Conservation (phyloP, 2,888 invertebrate species). For the Schizaphis graminum region DNA sequence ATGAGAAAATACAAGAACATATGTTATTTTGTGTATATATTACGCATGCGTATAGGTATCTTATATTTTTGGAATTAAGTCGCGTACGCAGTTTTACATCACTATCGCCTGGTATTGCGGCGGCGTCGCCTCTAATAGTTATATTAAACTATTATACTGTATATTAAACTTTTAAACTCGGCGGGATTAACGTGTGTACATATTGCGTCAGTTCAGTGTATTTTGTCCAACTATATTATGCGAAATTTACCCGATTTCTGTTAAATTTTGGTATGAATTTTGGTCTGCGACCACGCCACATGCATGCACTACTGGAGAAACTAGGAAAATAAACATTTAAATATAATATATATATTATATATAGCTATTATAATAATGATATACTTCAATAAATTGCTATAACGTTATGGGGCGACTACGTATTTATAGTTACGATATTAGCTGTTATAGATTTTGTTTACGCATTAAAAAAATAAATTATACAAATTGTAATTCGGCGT, state of each 20-base stretch:
- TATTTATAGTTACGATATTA: not conserved
- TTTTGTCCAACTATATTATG: not conserved
- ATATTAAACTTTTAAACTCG: not conserved
- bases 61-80: not conserved
- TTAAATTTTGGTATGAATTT: not conserved
- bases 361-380: too few relatives aligned
- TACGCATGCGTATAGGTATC: not conserved
- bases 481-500: slow-evolving; percentile 10
- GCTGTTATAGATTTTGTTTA: slow-evolving; percentile 34
- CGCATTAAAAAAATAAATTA: not conserved
- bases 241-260: not conserved
- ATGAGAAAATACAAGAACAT: slow-evolving; percentile 23
- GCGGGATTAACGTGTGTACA: not conserved
- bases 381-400: not conserved
- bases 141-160: too few relatives aligned
- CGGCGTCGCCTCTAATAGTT: not conserved
- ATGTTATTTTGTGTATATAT: slow-evolving; percentile 12
- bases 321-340: too few relatives aligned
- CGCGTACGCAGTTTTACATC: not conserved
- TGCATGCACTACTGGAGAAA: too few relatives aligned
- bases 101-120: not conserved
- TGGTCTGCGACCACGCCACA: not conserved
- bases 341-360: too few relatives aligned
- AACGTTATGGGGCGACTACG: not conserved
- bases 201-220: not conserved